Evolutionary conservation across 2,113 vertebrate genomes (phyloP).

Genomic region (Alces alces): DNA sequence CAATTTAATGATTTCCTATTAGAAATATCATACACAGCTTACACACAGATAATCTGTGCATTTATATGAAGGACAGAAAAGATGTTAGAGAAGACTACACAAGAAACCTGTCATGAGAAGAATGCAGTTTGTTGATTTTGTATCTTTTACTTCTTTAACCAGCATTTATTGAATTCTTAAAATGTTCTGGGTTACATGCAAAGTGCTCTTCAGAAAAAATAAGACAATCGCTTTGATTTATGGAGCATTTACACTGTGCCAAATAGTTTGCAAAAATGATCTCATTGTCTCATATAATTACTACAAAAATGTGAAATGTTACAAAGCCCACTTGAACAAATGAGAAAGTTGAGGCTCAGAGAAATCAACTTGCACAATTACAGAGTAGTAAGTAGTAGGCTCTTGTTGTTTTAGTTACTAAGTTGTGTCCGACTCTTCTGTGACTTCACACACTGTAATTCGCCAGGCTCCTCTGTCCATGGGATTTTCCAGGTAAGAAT

Average conservation of each 20-base stretch:
- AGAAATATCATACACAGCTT: not conserved
- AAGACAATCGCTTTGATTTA: not conserved
- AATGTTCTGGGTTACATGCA: not conserved
- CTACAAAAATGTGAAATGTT: not conserved
- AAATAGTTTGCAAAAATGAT: not conserved
- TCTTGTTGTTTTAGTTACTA: not conserved
- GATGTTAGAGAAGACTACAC: not conserved
- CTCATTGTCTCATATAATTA: not conserved
- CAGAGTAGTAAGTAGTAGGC: not conserved
- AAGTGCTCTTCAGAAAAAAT: not conserved
- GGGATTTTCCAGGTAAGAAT: not conserved
- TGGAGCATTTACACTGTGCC: not conserved
- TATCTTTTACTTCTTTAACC: constrained; percentile 14
- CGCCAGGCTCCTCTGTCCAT: not conserved
- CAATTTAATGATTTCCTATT: not conserved
- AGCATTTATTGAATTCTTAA: not conserved
- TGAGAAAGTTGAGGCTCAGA: not conserved
- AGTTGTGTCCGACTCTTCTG: not conserved
- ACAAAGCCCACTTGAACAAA: not conserved
- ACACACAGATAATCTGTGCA: too few relatives aligned
- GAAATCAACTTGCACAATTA: not conserved
- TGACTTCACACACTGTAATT: not conserved
- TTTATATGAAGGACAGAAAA: not conserved
- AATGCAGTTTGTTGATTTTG: not conserved
- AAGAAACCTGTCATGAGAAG: not conserved